These are phyloP conservation scores for Halictus quadricinctus DNA, from an alignment of 2,888 invertebrate genomes.

Conservation along the genomic window DNA sequence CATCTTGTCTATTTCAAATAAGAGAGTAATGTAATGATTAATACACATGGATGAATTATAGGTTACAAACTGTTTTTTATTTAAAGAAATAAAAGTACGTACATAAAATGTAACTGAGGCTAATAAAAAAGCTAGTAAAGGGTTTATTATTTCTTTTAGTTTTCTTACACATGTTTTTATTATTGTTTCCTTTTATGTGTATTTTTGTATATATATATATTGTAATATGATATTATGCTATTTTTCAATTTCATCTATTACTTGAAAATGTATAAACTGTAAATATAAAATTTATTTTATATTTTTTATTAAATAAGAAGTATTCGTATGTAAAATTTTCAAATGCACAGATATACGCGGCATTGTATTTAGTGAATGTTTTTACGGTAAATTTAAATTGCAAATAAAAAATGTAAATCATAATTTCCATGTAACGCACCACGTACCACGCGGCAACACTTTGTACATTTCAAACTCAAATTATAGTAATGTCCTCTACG, in stretches of 20 bases:
- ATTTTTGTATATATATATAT: not conserved
- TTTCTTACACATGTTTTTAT: not conserved
- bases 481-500: not conserved
- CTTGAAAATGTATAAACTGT: not conserved
- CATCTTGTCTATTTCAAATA: slow-evolving; percentile 11
- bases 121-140: not conserved
- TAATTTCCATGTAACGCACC: not conserved
- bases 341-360: not conserved
- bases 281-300: no score
- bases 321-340: not conserved
- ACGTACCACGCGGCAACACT: not conserved
- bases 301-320: not conserved
- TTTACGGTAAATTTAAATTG: not conserved
- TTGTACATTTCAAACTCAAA: slow-evolving; percentile 4
- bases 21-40: not conserved
- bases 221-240: not conserved
- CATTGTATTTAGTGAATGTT: not conserved
- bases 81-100: not conserved
- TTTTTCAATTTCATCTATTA: not conserved
- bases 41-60: not conserved
- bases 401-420: not conserved
- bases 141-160: not conserved
- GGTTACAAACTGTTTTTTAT: slow-evolving; percentile 10
- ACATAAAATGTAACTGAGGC: not conserved
- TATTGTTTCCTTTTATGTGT: not conserved